Base-by-base conservation (phyloP, 2,888 invertebrate genomes). In the Schrankia costaestrigalis region DNA sequence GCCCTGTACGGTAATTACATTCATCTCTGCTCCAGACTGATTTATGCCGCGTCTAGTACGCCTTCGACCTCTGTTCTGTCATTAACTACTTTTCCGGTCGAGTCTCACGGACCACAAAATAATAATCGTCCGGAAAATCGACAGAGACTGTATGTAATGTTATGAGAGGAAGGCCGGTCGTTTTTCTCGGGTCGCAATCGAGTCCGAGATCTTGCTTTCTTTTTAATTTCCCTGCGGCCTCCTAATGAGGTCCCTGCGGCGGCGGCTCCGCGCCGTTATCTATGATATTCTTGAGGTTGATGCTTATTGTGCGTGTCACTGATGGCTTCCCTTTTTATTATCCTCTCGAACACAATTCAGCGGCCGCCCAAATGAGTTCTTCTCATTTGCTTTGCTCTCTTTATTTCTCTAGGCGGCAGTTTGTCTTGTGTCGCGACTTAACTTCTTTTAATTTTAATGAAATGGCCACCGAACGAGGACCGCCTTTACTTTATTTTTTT, bases 271-370 rank as follows among this genome's bases (percentile, higher is more conserved):
- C 71, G 81, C 79, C 76, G 83, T 87, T 87, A 85, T 87, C 86
- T 87, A 87, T 87, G 87, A 87, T 87, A 87, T 87, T 87, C 84
- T 86, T 84, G 87, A 85, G 87, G 86, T 86, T 87, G 87, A 87
- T 87, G 86, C 87, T 87, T 84, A 87, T 87, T 87, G 87, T 87
- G 87, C 87, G 87, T 87, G 87, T 86, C 87, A 87, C 86, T 87
- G 86, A 86, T 86, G 85, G 82, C 78, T 84, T 85, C 85, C 83
- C 75, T 86, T 85, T 83, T 86, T 86, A 85, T 86, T 86, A 81
- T 85, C 83, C 86, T 83, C 87, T 85, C 84, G 84, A 87, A 87
- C 78, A 86, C 86, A 82, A 86, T 87, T 86, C 82, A 79, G 84
- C 71, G 81, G 78, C 76, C 78, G 78, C 74, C 79, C 76, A 84